These are phyloP conservation scores for Mesitornis unicolor DNA, from an alignment of 2,113 vertebrate species.

Conservation along the genomic window DNA sequence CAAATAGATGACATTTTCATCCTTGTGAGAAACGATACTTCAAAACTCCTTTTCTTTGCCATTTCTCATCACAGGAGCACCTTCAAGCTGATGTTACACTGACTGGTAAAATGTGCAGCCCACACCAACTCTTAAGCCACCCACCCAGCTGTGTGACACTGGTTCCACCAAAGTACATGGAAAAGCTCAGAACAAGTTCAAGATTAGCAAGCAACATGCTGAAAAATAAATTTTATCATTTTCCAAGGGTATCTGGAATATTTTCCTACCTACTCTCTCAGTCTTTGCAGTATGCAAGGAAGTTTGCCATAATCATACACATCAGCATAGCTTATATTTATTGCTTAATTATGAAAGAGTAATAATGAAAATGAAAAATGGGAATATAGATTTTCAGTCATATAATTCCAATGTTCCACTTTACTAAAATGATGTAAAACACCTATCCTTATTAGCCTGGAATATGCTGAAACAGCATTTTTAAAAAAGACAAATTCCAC, in stretches of 20 bases:
- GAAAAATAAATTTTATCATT: background rate
- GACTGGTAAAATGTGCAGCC: background rate
- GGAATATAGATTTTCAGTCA: slow-evolving; percentile 53
- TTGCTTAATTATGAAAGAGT: slow-evolving; percentile 36
- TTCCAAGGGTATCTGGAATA: background rate
- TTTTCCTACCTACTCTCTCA: background rate
- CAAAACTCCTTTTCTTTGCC: background rate
- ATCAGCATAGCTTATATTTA: slow-evolving; percentile 10
- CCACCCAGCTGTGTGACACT: background rate
- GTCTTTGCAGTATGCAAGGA: background rate
- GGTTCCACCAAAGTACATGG: background rate
- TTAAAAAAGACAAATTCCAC: background rate
- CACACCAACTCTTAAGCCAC: background rate
- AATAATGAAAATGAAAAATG: slow-evolving; percentile 59
- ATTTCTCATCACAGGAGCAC: background rate
- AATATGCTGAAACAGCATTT: slow-evolving; percentile 46
- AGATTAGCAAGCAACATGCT: background rate
- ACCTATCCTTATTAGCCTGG: background rate
- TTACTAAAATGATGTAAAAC: slow-evolving; percentile 50
- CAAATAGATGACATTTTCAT: background rate
- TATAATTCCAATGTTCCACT: slow-evolving; percentile 20
- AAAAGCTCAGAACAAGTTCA: background rate
- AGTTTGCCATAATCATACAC: background rate
- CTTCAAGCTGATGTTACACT: background rate
- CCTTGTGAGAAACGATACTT: background rate